Percentiles rank a stretch among this genome's conserved stretches.
Evolutionary conservation across 2,113 vertebrate species (phyloP).

Genomic region (Halcyon senegalensis): DNA sequence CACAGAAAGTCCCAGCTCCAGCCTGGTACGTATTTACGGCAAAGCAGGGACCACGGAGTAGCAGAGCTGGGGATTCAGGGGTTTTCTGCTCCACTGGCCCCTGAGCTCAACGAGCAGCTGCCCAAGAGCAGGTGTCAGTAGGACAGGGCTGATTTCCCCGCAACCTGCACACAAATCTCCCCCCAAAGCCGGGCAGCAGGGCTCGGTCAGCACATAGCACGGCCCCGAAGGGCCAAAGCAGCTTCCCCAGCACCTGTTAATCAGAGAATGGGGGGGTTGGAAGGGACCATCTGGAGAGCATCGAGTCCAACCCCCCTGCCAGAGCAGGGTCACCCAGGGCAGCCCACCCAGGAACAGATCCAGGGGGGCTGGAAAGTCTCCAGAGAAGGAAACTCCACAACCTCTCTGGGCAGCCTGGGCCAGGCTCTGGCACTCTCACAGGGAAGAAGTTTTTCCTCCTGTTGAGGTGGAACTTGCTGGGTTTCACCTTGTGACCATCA

Average conservation of each 20-base stretch:
- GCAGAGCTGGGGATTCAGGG: not conserved
- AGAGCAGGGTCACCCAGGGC: no score
- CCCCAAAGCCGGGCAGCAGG: not conserved
- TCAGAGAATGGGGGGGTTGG: no score
- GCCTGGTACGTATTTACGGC: not conserved
- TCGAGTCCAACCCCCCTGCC: no score
- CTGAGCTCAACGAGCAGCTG: not conserved
- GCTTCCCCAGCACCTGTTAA: not conserved
- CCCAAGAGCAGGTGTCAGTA: not conserved
- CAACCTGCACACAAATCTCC: not conserved
- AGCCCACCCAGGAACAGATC: no score
- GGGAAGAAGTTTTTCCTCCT: no score
- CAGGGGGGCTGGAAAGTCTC: no score
- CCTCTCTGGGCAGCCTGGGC: no score
- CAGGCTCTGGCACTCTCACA: no score
- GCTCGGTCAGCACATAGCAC: not conserved
- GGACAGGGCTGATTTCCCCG: not conserved
- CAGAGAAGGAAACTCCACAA: no score
- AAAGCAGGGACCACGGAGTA: not conserved
- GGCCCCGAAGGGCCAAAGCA: not conserved
- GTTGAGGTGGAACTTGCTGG: no score
- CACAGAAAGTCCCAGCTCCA: not conserved
- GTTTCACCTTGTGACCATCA: no score
- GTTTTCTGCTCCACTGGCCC: not conserved
- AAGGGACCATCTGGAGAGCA: no score